phyloP scores from a whole-genome alignment of 1,140 invertebrate genomes.

The Yoshiicerus persimilis region DNA sequence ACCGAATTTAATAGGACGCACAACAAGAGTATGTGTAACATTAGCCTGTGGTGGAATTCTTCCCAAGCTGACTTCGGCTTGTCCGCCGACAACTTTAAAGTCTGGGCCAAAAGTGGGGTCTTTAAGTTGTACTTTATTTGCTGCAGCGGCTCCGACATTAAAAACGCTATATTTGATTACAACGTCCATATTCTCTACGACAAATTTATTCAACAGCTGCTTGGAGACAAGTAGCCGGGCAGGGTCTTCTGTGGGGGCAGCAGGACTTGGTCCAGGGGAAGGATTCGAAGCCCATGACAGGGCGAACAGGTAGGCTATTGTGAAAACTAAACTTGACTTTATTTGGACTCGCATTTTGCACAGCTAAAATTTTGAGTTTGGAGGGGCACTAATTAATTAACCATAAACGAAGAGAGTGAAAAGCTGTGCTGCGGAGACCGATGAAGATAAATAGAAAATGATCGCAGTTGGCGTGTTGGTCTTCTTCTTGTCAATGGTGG shows the following conservation, averaged over 20 bases:
- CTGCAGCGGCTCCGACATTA: conserved; percentile 82
- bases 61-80: conserved; percentile 78
- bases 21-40: conserved; percentile 89
- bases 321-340: neutral
- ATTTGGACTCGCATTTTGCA: neutral
- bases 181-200: conserved; percentile 97
- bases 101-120: conserved; percentile 88
- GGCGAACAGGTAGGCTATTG: neutral
- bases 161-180: conserved; percentile 77
- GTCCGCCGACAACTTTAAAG: conserved; percentile 83
- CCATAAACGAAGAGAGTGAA: neutral
- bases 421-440: neutral
- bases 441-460: neutral
- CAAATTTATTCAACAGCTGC: conserved; percentile 93
- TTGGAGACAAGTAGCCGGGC: conserved; percentile 78
- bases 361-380: neutral
- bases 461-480: neutral
- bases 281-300: neutral
- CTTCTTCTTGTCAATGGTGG: neutral
- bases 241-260: conserved; percentile 52
- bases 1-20: conserved; percentile 84
- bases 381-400: neutral
- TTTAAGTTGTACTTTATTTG: conserved; percentile 81
- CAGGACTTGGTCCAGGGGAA: neutral
- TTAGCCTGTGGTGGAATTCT: conserved; percentile 89